Evolutionary conservation across 2,888 invertebrate species (phyloP).

Genomic region (Cyrtodaria siliqua): DNA sequence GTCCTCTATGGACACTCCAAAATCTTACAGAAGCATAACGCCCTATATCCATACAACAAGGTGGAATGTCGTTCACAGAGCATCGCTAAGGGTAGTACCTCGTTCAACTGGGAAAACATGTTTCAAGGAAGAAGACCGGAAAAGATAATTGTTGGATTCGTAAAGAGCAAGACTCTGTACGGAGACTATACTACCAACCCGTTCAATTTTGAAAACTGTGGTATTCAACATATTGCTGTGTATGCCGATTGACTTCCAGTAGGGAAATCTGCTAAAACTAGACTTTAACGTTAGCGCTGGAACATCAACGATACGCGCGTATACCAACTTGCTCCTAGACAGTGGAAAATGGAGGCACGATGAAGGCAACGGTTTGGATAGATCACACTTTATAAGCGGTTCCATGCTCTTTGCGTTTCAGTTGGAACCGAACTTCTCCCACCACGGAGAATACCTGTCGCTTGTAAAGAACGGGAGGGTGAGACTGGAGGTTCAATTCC

Average conservation of each 20-base stretch:
- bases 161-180: constrained; percentile 17
- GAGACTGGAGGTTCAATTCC: constrained; percentile 7
- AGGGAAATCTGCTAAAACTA: constrained; percentile 30
- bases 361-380: constrained; percentile 16
- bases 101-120: constrained; percentile 45
- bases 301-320: constrained; percentile 15
- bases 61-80: constrained; percentile 31
- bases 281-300: constrained; percentile 15
- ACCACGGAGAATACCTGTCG: constrained; percentile 19
- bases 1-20: constrained; percentile 29
- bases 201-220: constrained; percentile 44
- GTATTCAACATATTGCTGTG: constrained; percentile 27
- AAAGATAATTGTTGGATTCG: constrained; percentile 23
- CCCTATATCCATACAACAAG: constrained; percentile 32
- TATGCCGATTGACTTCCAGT: constrained; percentile 40
- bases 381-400: constrained; percentile 4
- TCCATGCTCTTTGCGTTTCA: constrained; percentile 20
- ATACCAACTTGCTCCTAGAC: constrained; percentile 21
- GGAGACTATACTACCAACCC: constrained; percentile 40
- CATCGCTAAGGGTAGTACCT: constrained; percentile 30
- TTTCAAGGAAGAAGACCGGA: constrained; percentile 36
- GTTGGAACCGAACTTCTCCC: constrained; percentile 13
- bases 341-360: constrained; percentile 33
- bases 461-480: constrained; percentile 16
- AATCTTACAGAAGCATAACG: constrained; percentile 29